Percentiles rank a stretch among this genome's conserved stretches.
Evolutionary conservation across 2,113 vertebrate genomes (phyloP).

Genomic region (Protobothrops flavoviridis): DNA sequence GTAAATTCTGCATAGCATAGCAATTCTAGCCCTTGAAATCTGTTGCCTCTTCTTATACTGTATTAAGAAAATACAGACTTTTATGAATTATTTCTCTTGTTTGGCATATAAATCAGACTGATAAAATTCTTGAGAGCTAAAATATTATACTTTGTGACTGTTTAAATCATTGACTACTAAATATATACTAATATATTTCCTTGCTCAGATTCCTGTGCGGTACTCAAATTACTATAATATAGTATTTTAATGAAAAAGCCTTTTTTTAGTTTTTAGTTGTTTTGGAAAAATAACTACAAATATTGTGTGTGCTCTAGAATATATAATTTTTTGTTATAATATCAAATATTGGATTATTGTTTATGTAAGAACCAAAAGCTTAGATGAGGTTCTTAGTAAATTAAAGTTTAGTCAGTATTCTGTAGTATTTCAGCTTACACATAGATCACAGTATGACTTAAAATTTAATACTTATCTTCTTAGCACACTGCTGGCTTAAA

Average conservation of each 20-base stretch:
- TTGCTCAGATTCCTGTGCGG: neutral
- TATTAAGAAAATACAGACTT: neutral
- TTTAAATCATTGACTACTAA: neutral
- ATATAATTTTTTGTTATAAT: neutral
- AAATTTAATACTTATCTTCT: constrained; percentile 6
- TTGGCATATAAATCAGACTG: neutral
- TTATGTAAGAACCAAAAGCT: neutral
- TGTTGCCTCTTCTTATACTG: neutral
- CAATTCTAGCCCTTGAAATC: neutral
- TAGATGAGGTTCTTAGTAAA: constrained; percentile 10
- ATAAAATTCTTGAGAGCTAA: neutral
- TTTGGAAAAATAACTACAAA: neutral
- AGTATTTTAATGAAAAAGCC: neutral
- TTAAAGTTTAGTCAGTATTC: constrained; percentile 12
- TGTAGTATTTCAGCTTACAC: neutral
- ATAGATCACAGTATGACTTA: constrained; percentile 17
- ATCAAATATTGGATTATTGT: neutral
- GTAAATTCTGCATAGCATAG: neutral
- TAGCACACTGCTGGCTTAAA: constrained; percentile 5
- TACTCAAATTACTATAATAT: neutral
- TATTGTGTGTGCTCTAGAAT: neutral
- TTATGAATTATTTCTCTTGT: neutral
- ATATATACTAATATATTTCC: neutral
- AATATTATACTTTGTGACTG: neutral
- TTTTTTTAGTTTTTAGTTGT: neutral